Conservation (phyloP, 2,888 invertebrate species). For the Ceriagrion tenellum region DNA sequence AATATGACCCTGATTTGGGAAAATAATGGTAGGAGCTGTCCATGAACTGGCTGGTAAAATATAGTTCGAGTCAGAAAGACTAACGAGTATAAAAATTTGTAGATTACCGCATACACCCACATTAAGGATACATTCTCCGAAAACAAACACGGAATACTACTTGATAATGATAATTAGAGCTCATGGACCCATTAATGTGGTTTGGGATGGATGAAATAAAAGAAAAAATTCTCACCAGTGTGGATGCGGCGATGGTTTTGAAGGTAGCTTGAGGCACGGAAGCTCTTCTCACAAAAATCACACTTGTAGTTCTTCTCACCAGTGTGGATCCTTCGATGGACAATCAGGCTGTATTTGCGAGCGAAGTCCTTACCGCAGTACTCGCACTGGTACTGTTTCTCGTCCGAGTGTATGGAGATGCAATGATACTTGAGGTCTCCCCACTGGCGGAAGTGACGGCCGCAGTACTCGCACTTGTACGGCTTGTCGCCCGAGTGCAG, state of each 20-base stretch:
- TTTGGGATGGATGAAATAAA: too few relatives aligned
- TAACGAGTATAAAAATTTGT: too few relatives aligned
- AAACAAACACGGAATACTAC: too few relatives aligned
- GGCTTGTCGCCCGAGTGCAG: constrained; percentile 92
- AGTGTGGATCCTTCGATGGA: constrained; percentile 92
- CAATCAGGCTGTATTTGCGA: constrained; percentile 90
- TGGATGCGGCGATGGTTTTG: constrained; percentile 92
- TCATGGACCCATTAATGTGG: too few relatives aligned
- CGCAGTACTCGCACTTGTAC: constrained; percentile 89
- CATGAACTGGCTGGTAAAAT: too few relatives aligned
- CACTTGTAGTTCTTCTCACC: constrained; percentile 93
- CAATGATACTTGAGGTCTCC: constrained; percentile 93
- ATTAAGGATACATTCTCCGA: too few relatives aligned
- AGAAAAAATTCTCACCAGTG: constrained; percentile 81
- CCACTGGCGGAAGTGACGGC: constrained; percentile 90
- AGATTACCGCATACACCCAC: too few relatives aligned
- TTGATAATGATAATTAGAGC: too few relatives aligned
- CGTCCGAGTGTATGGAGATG: constrained; percentile 88
- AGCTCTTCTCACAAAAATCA: constrained; percentile 90
- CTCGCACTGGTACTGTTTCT: constrained; percentile 92
- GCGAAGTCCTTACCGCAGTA: constrained; percentile 94
- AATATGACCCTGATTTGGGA: too few relatives aligned
- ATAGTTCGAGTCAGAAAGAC: too few relatives aligned
- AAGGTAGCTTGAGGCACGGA: constrained; percentile 91
- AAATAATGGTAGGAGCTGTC: too few relatives aligned